Evolutionary conservation across 92 coral and sea anemone genomes (phyloP).

Genomic region (Zoanthus sansibaricus): DNA sequence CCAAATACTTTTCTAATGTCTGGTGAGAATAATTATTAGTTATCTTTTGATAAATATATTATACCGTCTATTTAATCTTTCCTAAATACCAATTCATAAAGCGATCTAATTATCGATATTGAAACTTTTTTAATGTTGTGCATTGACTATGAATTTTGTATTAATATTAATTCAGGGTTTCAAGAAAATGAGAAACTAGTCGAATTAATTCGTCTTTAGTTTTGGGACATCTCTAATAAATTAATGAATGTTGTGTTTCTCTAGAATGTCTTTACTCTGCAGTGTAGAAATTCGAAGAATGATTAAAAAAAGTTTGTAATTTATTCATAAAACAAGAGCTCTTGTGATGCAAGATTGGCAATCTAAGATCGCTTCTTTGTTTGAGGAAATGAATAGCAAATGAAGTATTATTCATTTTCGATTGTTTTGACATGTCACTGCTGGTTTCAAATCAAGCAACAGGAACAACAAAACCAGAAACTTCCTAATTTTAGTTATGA

Average conservation of each 20-base stretch:
- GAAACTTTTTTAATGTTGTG: not conserved
- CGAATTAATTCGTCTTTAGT: not conserved
- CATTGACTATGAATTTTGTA: not conserved
- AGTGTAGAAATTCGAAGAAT: not conserved
- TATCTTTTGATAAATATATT: not conserved
- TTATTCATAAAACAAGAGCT: not conserved
- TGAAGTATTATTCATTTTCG: not conserved
- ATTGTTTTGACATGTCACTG: not conserved
- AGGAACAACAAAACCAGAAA: too few relatives aligned
- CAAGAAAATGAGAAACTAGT: not conserved
- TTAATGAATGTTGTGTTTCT: too few relatives aligned
- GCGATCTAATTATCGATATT: not conserved
- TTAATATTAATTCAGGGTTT: not conserved
- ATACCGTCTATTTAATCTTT: not conserved
- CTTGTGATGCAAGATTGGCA: not conserved
- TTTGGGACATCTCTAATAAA: too few relatives aligned
- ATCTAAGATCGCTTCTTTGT: not conserved
- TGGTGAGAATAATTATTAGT: not conserved
- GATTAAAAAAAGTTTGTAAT: not conserved
- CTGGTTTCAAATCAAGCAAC: too few relatives aligned
- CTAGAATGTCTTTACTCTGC: too few relatives aligned
- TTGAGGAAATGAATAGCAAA: not conserved
- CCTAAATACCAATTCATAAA: not conserved
- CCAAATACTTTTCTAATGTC: not conserved
- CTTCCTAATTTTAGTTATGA: too few relatives aligned